Conservation (phyloP, 2,888 invertebrate species). For the Andrena haemorrhoa region DNA sequence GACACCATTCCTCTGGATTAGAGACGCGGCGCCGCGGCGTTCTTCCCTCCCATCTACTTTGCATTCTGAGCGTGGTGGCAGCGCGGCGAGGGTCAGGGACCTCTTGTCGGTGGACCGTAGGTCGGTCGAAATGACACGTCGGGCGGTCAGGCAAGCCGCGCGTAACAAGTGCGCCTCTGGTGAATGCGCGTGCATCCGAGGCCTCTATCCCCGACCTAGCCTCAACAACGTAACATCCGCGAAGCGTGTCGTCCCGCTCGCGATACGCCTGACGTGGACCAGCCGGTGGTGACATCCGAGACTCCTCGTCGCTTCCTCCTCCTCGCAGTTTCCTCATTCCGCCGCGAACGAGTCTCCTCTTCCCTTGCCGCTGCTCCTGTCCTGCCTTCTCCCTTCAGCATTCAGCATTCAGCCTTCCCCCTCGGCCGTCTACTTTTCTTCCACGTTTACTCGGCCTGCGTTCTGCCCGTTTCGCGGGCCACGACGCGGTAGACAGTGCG, state of each 20-base stretch:
- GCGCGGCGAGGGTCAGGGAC: conserved; percentile 10
- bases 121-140: conserved; percentile 31
- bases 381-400: not conserved
- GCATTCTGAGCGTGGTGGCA: not conserved
- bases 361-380: not conserved
- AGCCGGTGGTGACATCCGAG: conserved; percentile 76
- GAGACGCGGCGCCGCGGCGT: not conserved
- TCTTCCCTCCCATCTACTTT: not conserved
- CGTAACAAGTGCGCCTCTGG: conserved; percentile 27
- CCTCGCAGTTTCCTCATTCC: conserved; percentile 76
- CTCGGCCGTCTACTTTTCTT: conserved; percentile 10
- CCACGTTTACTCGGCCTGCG: not conserved
- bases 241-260: conserved; percentile 78
- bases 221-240: conserved; percentile 69
- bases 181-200: conserved; percentile 33
- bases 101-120: conserved; percentile 19
- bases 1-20: not conserved
- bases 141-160: not conserved
- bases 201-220: conserved; percentile 57
- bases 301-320: conserved; percentile 69
- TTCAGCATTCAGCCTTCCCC: not conserved
- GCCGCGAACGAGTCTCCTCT: conserved; percentile 45
- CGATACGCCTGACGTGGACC: conserved; percentile 76
- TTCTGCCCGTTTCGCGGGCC: conserved; percentile 17
- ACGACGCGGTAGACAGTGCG: conserved; percentile 11